These are phyloP conservation scores for Hermaeophaga mercurialis DNA, from an alignment of 2,888 invertebrate species.

Conservation along the genomic window DNA sequence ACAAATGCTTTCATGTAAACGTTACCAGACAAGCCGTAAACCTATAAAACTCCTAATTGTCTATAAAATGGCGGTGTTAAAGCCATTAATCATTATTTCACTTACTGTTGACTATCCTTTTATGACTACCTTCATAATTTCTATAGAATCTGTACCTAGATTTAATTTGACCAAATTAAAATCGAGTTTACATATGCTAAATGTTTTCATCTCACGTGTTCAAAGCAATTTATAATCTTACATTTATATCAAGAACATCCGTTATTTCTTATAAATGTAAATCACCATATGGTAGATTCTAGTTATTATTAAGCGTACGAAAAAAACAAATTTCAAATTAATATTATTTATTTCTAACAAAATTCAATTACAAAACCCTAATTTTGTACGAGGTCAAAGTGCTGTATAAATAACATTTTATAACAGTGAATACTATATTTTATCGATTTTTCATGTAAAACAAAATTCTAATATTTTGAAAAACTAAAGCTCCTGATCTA, in stretches of 20 bases:
- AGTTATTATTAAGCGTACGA: neutral
- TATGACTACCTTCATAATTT: neutral
- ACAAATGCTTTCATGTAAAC: no score
- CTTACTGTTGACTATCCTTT: neutral
- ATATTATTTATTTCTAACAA: neutral
- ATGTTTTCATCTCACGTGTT: no score
- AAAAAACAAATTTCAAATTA: neutral
- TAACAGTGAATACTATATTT: neutral
- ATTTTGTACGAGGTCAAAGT: neutral
- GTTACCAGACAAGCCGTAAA: no score
- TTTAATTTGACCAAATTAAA: conserved; percentile 4
- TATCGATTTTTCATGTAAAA: no score
- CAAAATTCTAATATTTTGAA: no score
- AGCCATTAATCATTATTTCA: conserved; percentile 10
- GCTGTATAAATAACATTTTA: neutral
- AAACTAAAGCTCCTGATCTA: conserved; percentile 37
- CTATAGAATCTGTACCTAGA: neutral
- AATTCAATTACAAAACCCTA: neutral
- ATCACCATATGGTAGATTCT: neutral
- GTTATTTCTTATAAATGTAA: no score
- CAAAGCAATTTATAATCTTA: no score
- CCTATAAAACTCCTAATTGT: conserved; percentile 7
- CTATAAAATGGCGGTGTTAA: conserved; percentile 1
- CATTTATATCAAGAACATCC: no score
- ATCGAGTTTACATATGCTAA: neutral